phyloP scores from a whole-genome alignment of 2,888 invertebrate genomes.

The Synergus gifuensis region DNA sequence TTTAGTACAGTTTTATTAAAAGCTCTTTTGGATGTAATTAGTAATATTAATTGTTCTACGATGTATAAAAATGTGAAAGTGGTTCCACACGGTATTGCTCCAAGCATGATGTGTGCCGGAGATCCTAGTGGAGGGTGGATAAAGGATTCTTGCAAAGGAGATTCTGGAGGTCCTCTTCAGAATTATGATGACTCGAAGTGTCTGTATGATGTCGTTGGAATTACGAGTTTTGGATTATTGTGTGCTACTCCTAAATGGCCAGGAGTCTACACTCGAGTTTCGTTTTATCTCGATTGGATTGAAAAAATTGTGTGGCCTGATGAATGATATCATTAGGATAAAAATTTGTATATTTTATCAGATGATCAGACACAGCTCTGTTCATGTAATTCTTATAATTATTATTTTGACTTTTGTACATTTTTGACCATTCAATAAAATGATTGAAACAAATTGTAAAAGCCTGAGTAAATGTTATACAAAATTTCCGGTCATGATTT shows the following conservation, averaged over 20 bases:
- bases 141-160: conserved; percentile 35
- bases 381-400: too few relatives aligned
- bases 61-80: conserved; percentile 1
- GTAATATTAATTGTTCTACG: conserved; percentile 17
- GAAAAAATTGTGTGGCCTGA: conserved; percentile 34
- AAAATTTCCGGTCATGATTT: not conserved
- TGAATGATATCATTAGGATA: too few relatives aligned
- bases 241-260: conserved; percentile 25
- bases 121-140: conserved; percentile 33
- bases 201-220: conserved; percentile 24
- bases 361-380: too few relatives aligned
- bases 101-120: conserved; percentile 43
- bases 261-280: conserved; percentile 32
- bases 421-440: not conserved
- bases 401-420: not conserved
- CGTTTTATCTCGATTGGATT: conserved; percentile 30
- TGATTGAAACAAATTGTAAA: not conserved
- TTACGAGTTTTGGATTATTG: conserved; percentile 40
- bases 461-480: not conserved
- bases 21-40: conserved; percentile 7
- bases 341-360: too few relatives aligned
- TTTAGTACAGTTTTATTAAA: not conserved
- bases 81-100: conserved; percentile 36
- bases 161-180: conserved; percentile 42
- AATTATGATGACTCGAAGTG: not conserved